phyloP scores from a whole-genome alignment of 2,888 invertebrate species.

The Agriopis leucophaearia region DNA sequence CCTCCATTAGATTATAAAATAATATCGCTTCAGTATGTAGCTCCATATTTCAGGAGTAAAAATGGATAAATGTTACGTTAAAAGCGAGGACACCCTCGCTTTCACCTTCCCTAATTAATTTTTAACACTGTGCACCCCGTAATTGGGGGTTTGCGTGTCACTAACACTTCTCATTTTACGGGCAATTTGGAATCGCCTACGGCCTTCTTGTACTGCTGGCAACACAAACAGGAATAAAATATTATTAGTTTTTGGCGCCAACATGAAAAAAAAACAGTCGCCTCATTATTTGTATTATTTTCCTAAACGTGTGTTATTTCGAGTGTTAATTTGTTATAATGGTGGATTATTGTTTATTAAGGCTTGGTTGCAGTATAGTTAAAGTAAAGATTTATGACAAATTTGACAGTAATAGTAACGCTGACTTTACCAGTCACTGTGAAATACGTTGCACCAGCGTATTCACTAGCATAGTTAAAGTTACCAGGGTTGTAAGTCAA shows the following conservation, averaged over 20 bases:
- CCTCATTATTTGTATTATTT: too few species aligned
- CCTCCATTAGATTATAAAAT: conserved; percentile 2
- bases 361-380: too few species aligned
- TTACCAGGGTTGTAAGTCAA: too few species aligned
- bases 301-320: too few species aligned
- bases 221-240: conserved; percentile 26
- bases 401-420: too few species aligned
- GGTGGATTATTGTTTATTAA: too few species aligned
- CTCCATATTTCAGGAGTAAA: conserved; percentile 12
- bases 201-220: conserved; percentile 26
- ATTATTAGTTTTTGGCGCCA: background rate
- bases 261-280: too few species aligned
- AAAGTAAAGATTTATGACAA: too few species aligned
- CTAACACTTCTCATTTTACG: conserved; percentile 64
- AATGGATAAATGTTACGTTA: conserved; percentile 42
- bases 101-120: conserved; percentile 63
- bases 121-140: conserved; percentile 71
- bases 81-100: conserved; percentile 56
- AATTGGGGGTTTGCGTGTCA: conserved; percentile 76
- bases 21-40: background rate
- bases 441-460: too few species aligned
- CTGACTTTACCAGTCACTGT: too few species aligned
- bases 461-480: too few species aligned
- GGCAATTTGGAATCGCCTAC: conserved; percentile 41
- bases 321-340: too few species aligned